Percentiles rank a stretch among this genome's conserved stretches.
Evolutionary conservation across 2,113 vertebrate genomes (phyloP).

Genomic region (Acrocephalus kingi): DNA sequence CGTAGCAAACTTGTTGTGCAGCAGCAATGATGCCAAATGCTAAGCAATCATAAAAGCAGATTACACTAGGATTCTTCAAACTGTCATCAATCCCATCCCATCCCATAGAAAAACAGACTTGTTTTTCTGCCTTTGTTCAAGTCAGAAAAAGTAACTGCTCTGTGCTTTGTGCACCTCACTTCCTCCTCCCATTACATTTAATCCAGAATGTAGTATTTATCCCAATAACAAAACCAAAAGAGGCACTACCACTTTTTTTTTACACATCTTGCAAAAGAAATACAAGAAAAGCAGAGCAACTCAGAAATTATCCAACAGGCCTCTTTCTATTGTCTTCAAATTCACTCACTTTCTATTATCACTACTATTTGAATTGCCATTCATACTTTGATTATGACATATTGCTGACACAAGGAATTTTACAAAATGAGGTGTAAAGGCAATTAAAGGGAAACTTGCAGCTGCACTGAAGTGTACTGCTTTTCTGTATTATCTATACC

Average conservation of each 20-base stretch:
- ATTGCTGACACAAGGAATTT: not conserved
- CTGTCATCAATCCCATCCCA: not conserved
- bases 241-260: not conserved
- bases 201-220: not conserved
- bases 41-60: conserved; percentile 54
- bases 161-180: not conserved
- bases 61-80: conserved; percentile 11
- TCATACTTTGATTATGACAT: not conserved
- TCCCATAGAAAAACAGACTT: not conserved
- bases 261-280: not conserved
- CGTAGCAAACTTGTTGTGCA: conserved; percentile 98
- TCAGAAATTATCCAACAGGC: not conserved
- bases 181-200: not conserved
- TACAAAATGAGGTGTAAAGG: not conserved
- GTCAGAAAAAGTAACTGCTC: not conserved
- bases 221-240: not conserved
- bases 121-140: no score
- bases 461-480: not conserved
- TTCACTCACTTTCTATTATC: not conserved
- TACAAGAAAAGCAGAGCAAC: not conserved
- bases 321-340: not conserved
- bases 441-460: not conserved
- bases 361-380: not conserved
- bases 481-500: not conserved
- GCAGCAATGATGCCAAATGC: conserved; percentile 95